Conservation (phyloP, 1,140 invertebrate species). For the Aphaenogaster ashmeadi region DNA sequence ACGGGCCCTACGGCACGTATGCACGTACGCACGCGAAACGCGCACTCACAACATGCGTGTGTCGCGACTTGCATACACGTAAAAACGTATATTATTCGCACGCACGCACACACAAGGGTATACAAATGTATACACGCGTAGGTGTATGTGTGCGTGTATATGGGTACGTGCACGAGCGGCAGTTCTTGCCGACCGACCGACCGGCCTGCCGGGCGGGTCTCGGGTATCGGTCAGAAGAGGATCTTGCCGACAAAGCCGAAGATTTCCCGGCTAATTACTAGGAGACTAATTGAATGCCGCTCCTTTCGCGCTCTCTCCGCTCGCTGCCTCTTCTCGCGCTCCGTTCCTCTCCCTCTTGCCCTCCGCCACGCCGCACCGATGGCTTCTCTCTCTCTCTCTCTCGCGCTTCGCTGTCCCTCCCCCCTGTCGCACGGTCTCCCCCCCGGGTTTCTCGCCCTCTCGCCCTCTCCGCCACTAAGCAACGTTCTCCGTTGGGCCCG, state of each 20-base stretch:
- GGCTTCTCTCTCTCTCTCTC: conserved; percentile 31
- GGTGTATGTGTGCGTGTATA: background rate
- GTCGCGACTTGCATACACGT: background rate
- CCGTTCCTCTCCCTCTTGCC: conserved; percentile 23
- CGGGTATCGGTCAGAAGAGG: conserved; percentile 81
- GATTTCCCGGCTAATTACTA: conserved; percentile 88
- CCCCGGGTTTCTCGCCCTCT: conserved; percentile 43
- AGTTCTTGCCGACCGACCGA: conserved; percentile 73
- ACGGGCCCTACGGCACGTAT: conserved; percentile 55
- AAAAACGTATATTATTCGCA: background rate
- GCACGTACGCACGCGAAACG: background rate
- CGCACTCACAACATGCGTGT: background rate
- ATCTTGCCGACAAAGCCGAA: conserved; percentile 86
- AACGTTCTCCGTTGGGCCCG: conserved; percentile 26
- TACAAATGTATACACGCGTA: background rate
- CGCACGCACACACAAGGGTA: background rate
- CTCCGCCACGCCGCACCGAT: conserved; percentile 9
- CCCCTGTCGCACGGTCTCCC: conserved; percentile 44
- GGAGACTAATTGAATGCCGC: conserved; percentile 87
- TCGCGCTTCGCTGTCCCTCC: background rate
- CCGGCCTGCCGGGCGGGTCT: conserved; percentile 71
- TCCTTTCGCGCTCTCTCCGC: conserved; percentile 73
- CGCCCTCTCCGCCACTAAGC: conserved; percentile 45
- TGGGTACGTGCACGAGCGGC: background rate
- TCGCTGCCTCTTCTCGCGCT: conserved; percentile 61